Evolutionary conservation across 1,140 invertebrate species (phyloP), one percentile per base, ranked within the genome.

Genomic region (Neuroterus valhalla): DNA sequence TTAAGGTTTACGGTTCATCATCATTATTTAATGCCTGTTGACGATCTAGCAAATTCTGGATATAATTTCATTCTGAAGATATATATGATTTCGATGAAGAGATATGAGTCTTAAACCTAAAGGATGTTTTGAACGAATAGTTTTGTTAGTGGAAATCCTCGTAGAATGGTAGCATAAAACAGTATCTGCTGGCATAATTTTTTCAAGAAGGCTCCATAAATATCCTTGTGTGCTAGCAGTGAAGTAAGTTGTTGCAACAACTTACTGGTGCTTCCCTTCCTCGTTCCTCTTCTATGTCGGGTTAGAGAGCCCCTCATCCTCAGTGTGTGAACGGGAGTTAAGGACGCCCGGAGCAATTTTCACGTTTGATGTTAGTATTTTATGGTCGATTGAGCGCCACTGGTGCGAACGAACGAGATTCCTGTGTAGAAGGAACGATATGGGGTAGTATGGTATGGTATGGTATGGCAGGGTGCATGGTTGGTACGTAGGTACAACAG

Each of bases 331-430:
- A 62, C 52, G 23, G 52, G 52, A 62, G 23, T 62, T 23, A 62
- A 62, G 23, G 55, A 62, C 14, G 55, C 55, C 55, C 23, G 55
- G n/a, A 62, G 55, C 55, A 62, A 62, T 62, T 62, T 38, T 42
- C 45, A 38, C 69, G n/a, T 31, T 71, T 71, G 69, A 43, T 26
- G 38, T 46, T 50, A 68, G 42, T 68, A 46, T 45, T 68, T 68
- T 68, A 71, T 48, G 55, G 44, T 75, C 69, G 72, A 73, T 75
- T 78, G 83, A 85, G 85, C 79, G 81, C 81, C 82, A 15, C 81
- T 82, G 83, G 66, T 43, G 70, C 71, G 62, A 78, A 71, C 75
- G 79, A 82, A 78, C 76, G 79, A 86, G 80, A 86, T 86, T 86
- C 80, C 78, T 78, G 45, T 73, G 74, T 66, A 66, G 73, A 74